A percentile compares a stretch with the other conserved stretches of the same genome.
Conservation (phyloP, 2,113 vertebrate genomes). For the Coregonus clupeaformis region DNA sequence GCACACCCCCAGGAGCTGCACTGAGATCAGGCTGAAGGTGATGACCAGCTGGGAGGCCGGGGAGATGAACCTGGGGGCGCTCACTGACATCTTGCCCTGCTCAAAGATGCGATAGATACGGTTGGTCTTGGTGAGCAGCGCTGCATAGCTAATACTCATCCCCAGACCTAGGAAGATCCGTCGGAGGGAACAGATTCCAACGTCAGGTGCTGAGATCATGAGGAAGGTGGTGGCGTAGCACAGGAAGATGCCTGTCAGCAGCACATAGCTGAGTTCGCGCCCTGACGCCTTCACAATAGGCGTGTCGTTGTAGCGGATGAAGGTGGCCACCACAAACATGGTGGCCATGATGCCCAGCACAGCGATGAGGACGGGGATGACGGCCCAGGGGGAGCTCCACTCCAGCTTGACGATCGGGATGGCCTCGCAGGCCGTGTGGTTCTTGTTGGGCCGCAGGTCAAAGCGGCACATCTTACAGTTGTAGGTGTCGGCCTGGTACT, state of each 20-base stretch:
- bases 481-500: conserved; percentile 91
- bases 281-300: conserved; percentile 95
- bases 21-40: conserved; percentile 93
- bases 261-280: conserved; percentile 92
- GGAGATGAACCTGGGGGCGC: conserved; percentile 90
- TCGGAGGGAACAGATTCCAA: conserved; percentile 87
- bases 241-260: conserved; percentile 93
- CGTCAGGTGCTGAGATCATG: conserved; percentile 88
- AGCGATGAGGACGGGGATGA: conserved; percentile 89
- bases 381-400: conserved; percentile 92
- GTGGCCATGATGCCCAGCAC: conserved; percentile 90
- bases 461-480: conserved; percentile 93
- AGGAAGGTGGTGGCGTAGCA: conserved; percentile 95
- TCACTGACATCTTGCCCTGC: conserved; percentile 94
- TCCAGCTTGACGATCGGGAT: conserved; percentile 95
- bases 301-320: conserved; percentile 93
- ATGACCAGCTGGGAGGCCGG: conserved; percentile 93
- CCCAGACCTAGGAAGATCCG: conserved; percentile 92
- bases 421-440: conserved; percentile 88
- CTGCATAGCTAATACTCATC: conserved; percentile 96
- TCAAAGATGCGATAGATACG: conserved; percentile 98
- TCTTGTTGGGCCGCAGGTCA: conserved; percentile 87
- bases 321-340: conserved; percentile 87
- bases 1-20: conserved; percentile 93
- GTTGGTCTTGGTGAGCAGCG: conserved; percentile 96